phyloP scores from a whole-genome alignment of 1,140 invertebrate species.

The Sweltsa coloradensis region DNA sequence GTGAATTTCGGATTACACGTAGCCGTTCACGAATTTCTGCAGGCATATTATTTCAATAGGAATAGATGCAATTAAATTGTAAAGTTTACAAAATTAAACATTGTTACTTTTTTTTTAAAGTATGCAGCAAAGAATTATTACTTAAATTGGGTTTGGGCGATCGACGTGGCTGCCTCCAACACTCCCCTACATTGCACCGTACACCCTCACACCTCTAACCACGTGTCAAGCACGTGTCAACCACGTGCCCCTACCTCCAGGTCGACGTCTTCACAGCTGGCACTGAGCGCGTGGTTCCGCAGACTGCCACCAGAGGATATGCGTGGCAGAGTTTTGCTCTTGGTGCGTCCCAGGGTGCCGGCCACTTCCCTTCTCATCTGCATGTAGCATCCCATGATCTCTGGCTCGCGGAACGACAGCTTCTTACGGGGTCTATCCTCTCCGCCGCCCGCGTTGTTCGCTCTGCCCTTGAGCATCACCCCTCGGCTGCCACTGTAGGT shows the following conservation, averaged over 20 bases:
- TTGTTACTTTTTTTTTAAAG: no score
- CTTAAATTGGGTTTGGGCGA: background rate
- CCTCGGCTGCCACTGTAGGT: no score
- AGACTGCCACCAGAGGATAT: background rate
- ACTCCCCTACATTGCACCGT: no score
- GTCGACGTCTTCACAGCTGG: constrained; percentile 20
- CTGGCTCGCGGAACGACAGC: constrained; percentile 71
- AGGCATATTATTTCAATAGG: no score
- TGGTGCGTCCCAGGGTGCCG: background rate
- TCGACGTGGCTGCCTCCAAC: background rate
- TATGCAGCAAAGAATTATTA: no score
- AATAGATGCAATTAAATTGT: no score
- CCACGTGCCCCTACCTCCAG: constrained; percentile 7
- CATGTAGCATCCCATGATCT: constrained; percentile 42
- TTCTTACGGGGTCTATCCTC: constrained; percentile 58
- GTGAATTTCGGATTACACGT: no score
- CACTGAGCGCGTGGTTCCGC: constrained; percentile 9
- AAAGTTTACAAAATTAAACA: no score
- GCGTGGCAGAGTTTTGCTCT: background rate
- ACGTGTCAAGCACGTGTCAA: background rate
- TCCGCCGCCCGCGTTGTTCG: no score
- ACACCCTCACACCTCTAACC: background rate
- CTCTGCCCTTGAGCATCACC: constrained; percentile 13
- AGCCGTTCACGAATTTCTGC: no score
- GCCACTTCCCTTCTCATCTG: constrained; percentile 23